phyloP scores from a whole-genome alignment of 2,113 vertebrate species.

The Lagopus muta region DNA sequence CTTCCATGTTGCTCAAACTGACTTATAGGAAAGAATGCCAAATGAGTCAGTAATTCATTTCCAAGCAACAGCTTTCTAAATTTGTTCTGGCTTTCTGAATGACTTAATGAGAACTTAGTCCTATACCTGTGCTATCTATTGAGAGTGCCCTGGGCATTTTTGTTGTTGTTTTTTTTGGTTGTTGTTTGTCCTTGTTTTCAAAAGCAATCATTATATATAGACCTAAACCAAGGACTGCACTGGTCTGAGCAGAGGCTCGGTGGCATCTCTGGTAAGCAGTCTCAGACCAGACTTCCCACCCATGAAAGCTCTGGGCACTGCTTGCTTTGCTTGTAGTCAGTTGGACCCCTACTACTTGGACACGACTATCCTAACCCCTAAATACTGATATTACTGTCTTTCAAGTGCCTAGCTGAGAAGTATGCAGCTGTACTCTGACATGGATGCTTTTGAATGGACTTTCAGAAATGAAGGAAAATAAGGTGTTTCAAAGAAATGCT shows the following conservation, averaged over 20 bases:
- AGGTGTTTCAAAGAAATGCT: not conserved
- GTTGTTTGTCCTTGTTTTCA: not conserved
- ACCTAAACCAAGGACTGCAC: not conserved
- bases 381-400: not conserved
- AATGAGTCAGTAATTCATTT: not conserved
- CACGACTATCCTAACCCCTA: not conserved
- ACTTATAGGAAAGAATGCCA: not conserved
- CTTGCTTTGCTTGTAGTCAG: not conserved
- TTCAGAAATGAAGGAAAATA: not conserved
- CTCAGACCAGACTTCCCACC: not conserved
- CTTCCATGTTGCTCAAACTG: not conserved
- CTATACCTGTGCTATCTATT: not conserved
- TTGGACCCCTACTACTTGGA: not conserved
- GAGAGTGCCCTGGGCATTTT: not conserved
- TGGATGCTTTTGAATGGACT: not conserved
- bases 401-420: not conserved
- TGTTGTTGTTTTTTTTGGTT: not conserved
- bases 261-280: fast-evolving
- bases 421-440: not conserved
- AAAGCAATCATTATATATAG: not conserved
- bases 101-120: not conserved
- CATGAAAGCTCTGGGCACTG: not conserved
- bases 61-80: not conserved
- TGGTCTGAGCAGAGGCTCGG: not conserved
- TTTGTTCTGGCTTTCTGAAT: not conserved